These are phyloP conservation scores for Nothura maculosa DNA, from an alignment of 2,797 vertebrate genomes.

Conservation along the genomic window DNA sequence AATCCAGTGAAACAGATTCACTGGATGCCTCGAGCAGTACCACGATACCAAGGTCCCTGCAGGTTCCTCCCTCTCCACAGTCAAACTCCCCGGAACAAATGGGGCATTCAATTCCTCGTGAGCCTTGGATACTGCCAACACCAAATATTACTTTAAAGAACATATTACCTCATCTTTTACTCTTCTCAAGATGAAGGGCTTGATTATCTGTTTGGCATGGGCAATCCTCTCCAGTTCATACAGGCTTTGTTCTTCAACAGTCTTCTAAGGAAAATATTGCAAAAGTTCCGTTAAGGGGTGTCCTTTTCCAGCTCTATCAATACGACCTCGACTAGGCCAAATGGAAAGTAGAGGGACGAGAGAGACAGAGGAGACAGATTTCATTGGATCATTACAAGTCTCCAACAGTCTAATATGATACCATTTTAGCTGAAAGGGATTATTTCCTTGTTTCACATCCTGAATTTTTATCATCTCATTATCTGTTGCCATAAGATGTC, in stretches of 20 bases:
- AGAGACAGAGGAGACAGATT: not conserved
- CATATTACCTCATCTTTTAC: conserved; percentile 92
- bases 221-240: conserved; percentile 94
- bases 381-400: not conserved
- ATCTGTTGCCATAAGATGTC: fast-evolving
- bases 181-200: conserved; percentile 96
- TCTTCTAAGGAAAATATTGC: conserved; percentile 86
- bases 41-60: not conserved
- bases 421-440: not conserved
- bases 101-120: not conserved
- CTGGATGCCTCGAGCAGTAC: not conserved
- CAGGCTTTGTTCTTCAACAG: conserved; percentile 90
- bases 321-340: not conserved
- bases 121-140: not conserved
- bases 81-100: not conserved
- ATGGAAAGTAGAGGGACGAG: not conserved
- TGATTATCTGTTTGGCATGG: conserved; percentile 96
- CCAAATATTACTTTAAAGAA: not conserved
- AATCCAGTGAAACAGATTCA: no score
- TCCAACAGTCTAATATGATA: fast-evolving
- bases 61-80: not conserved
- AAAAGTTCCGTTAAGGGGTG: not conserved
- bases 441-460: not conserved
- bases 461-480: not conserved
- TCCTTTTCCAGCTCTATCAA: not conserved